Percentiles rank a stretch among this genome's conserved stretches.
Conservation (phyloP, 1,140 invertebrate species). For the Drosophila cardini region DNA sequence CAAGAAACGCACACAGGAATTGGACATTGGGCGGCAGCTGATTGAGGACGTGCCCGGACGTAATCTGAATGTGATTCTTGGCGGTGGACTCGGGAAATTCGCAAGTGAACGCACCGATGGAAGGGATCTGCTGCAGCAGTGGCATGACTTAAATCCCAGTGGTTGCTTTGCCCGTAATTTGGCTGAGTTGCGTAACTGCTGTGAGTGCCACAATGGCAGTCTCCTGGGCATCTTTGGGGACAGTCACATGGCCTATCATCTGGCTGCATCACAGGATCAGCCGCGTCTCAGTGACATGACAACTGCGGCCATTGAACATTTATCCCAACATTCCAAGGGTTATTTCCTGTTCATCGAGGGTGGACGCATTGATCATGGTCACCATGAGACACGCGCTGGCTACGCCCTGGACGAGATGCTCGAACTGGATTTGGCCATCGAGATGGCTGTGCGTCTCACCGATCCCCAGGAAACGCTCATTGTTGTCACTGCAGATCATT, state of each 20-base stretch:
- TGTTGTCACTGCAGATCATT: conserved; percentile 89
- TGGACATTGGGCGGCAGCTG: conserved; percentile 88
- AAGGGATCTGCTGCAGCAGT: conserved; percentile 85
- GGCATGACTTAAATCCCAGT: conserved; percentile 73
- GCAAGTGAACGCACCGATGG: conserved; percentile 85
- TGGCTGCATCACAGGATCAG: conserved; percentile 86
- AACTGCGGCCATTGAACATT: conserved; percentile 88
- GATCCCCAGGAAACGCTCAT: conserved; percentile 88
- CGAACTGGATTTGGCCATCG: conserved; percentile 89
- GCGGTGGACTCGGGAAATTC: conserved; percentile 89
- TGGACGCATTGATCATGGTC: conserved; percentile 90
- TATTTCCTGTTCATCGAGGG: conserved; percentile 88
- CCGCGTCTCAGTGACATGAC: conserved; percentile 92
- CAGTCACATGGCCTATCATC: conserved; percentile 86
- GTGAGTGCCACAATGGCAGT: conserved; percentile 56
- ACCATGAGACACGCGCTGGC: conserved; percentile 88
- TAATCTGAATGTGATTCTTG: conserved; percentile 88
- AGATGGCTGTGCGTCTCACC: conserved; percentile 86
- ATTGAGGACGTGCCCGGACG: conserved; percentile 87
- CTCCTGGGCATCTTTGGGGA: conserved; percentile 85
- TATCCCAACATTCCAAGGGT: conserved; percentile 86
- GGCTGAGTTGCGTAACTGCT: conserved; percentile 84
- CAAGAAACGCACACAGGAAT: conserved; percentile 90
- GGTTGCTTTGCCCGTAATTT: conserved; percentile 87
- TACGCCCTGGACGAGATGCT: conserved; percentile 89